Evolutionary conservation across 2,888 invertebrate species (phyloP).

Genomic region (Myathropa florea): DNA sequence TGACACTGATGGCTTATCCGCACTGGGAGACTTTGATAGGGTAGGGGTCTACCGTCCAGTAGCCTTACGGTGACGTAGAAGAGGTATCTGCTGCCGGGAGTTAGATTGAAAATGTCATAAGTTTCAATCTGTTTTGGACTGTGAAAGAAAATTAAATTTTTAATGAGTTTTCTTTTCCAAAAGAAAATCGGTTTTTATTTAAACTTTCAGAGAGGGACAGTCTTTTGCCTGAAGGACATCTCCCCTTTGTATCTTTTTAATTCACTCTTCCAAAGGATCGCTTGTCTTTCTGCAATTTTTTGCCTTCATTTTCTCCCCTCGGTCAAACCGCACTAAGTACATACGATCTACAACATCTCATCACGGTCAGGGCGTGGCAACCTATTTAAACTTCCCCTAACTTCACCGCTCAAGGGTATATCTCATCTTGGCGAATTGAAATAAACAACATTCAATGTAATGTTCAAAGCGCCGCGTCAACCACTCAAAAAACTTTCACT

Average conservation of each 20-base stretch:
- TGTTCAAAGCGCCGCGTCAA: background rate
- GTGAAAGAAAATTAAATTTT: slow-evolving; percentile 63
- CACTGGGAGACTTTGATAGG: slow-evolving; percentile 82
- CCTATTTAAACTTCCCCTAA: background rate
- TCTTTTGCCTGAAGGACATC: too few species aligned
- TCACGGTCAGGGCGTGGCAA: too few species aligned
- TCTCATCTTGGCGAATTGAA: background rate
- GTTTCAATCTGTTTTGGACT: slow-evolving; percentile 81
- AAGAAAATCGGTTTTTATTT: too few species aligned
- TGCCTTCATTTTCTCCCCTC: too few species aligned
- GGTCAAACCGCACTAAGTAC: too few species aligned
- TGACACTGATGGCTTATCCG: slow-evolving; percentile 77
- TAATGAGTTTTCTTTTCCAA: too few species aligned
- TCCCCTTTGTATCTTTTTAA: too few species aligned
- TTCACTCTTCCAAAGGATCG: too few species aligned
- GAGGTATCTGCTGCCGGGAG: slow-evolving; percentile 82
- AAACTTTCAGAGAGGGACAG: too few species aligned
- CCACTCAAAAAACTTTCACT: background rate
- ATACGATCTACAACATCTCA: too few species aligned
- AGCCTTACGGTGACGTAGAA: slow-evolving; percentile 83
- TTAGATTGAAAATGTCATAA: slow-evolving; percentile 80
- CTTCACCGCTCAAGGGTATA: background rate
- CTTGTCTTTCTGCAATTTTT: too few species aligned
- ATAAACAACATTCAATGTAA: background rate
- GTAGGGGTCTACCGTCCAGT: slow-evolving; percentile 82